Evolutionary conservation across 2,113 vertebrate species (phyloP).

Genomic region (Cricetomys ansorgei): DNA sequence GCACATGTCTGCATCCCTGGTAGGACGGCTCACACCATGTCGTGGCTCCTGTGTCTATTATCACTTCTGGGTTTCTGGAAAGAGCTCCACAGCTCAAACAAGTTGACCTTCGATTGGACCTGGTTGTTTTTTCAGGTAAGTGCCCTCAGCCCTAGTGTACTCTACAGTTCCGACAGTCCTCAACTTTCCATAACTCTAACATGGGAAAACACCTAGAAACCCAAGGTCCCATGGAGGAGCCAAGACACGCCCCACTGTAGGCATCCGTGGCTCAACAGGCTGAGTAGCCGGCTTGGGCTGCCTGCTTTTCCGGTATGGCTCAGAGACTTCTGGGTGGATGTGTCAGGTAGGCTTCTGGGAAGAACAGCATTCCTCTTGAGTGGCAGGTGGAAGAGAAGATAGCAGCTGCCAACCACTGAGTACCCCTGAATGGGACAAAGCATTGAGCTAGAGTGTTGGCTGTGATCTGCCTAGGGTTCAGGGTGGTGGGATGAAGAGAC

Average conservation of each 20-base stretch:
- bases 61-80: neutral
- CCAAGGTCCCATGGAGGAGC: neutral
- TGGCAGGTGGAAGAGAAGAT: neutral
- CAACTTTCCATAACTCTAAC: slow-evolving; percentile 20
- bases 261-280: neutral
- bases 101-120: neutral
- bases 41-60: neutral
- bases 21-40: neutral
- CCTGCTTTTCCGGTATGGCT: slow-evolving; percentile 16
- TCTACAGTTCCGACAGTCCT: neutral
- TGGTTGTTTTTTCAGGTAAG: neutral
- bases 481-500: neutral
- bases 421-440: neutral
- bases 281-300: neutral
- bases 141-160: too few species aligned
- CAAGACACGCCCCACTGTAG: neutral
- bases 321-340: neutral
- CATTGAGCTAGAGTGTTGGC: neutral
- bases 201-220: neutral
- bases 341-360: neutral
- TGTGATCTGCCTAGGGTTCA: neutral
- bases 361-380: neutral
- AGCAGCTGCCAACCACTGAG: neutral
- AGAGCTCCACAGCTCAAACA: neutral
- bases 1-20: accelerated